These are phyloP conservation scores for Nysson spinosus DNA, from an alignment of 2,888 invertebrate genomes.

Conservation along the genomic window DNA sequence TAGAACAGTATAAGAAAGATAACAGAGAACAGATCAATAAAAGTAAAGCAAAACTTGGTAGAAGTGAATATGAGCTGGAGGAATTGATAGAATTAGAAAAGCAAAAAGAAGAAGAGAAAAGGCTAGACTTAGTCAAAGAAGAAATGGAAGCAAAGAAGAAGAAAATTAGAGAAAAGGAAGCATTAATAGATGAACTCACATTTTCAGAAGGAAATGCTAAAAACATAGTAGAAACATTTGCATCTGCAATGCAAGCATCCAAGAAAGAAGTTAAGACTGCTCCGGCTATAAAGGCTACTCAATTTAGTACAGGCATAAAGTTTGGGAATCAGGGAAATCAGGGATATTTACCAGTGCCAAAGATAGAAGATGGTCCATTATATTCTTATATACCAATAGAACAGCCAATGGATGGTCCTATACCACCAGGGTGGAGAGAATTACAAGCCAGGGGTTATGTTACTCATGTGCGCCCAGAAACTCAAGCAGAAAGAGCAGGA, in stretches of 20 bases:
- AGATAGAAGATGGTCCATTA: conserved; percentile 87
- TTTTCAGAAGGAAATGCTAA: conserved; percentile 94
- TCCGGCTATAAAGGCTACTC: conserved; percentile 80
- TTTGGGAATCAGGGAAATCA: conserved; percentile 84
- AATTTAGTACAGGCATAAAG: conserved; percentile 93
- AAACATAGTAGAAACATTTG: conserved; percentile 90
- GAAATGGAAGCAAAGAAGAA: conserved; percentile 85
- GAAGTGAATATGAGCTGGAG: conserved; percentile 92
- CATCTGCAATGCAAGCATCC: conserved; percentile 83
- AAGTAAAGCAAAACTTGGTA: conserved; percentile 86
- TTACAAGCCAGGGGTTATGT: conserved; percentile 85
- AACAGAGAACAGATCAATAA: conserved; percentile 91
- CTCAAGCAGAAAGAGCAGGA: conserved; percentile 88
- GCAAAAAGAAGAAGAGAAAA: conserved; percentile 85
- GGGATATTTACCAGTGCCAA: conserved; percentile 83
- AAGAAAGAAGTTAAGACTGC: conserved; percentile 81
- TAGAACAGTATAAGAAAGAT: conserved; percentile 94
- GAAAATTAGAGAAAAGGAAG: conserved; percentile 92
- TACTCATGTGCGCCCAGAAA: conserved; percentile 86
- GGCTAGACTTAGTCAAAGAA: conserved; percentile 83
- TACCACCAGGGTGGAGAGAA: conserved; percentile 82
- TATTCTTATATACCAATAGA: conserved; percentile 83
- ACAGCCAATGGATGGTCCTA: conserved; percentile 83
- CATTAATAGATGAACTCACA: conserved; percentile 96
- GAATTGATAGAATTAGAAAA: conserved; percentile 90